Base-by-base conservation (phyloP, 92 coral and sea anemone species). In the Umimayanthus kanabou region DNA sequence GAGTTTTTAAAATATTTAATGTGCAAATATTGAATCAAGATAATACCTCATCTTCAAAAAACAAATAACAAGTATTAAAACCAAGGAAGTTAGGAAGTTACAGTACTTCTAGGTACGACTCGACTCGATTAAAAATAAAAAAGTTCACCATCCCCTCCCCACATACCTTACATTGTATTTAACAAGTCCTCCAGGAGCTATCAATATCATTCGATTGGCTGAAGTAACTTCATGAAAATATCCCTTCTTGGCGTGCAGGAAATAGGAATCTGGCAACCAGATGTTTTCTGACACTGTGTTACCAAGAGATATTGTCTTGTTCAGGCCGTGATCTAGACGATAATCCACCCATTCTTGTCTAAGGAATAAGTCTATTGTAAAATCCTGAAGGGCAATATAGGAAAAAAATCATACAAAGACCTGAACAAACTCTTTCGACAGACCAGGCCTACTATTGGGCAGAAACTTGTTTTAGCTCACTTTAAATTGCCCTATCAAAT, bases 261-360 rank as follows among this genome's bases (percentile, higher is more conserved):
- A 93, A 82, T 92, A 93, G 37, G 96, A 84, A 70, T 93, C 96
- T 80, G 96, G 96, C 69, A 85, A 33, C 96, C 96, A 93, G 33
- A 93, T 88, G 42, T 92, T 76, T 18, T 92, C 57, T 72, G 85
- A 39, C 49, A 85, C 91, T 71, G 87, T 66, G 82, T 81, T 76
- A 66, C 82, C 83, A 30, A 93, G 89, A 22, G 91, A 80, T 18
- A 93, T 86, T 28, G 92, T 88, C 8, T 70, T 74, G 73, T 91
- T 90, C 39, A 90, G 88, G 45, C 93, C 88, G 64, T 93, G 96
- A 29, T 81, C 78, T 40, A 93, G 77, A n/a, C 96, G 90, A 23
- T 85, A 88, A 16, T 93, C 96, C 55, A 73, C 77, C 96, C 96
- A 93, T 49, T 93, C 91, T 76, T 93, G 96, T 53, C 92, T 86